Conservation (phyloP, 1,140 invertebrate species). For the Drosophila oshimai region DNA sequence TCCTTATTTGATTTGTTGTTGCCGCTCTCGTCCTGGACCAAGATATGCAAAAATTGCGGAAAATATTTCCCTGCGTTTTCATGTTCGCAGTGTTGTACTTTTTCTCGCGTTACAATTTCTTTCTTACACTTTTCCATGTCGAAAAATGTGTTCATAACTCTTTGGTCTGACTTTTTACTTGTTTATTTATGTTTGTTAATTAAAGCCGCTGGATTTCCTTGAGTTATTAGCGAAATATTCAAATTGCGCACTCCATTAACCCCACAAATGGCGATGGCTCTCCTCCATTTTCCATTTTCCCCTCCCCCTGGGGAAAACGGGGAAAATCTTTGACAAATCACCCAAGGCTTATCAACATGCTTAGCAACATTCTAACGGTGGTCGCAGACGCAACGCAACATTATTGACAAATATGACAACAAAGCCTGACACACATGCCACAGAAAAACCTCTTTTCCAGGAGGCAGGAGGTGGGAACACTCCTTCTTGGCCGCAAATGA, state of each 20-base stretch:
- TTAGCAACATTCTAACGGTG: slow-evolving; percentile 42
- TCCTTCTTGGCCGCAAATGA: slow-evolving; percentile 56
- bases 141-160: slow-evolving; percentile 57
- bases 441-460: slow-evolving; percentile 6
- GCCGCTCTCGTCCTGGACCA: slow-evolving; percentile 34
- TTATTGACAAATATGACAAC: slow-evolving; percentile 65
- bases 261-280: slow-evolving; percentile 5
- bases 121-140: slow-evolving; percentile 20
- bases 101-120: slow-evolving; percentile 36
- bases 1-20: slow-evolving; percentile 80
- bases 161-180: neutral
- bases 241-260: slow-evolving; percentile 36
- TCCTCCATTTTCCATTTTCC: neutral
- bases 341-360: slow-evolving; percentile 19
- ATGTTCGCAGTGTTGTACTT: slow-evolving; percentile 40
- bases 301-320: too few relatives aligned
- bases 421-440: slow-evolving; percentile 45
- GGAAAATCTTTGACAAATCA: slow-evolving; percentile 34
- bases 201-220: neutral
- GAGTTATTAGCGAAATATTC: slow-evolving; percentile 26
- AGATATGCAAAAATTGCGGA: slow-evolving; percentile 70
- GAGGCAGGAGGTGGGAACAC: slow-evolving; percentile 44
- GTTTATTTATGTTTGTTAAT: neutral
- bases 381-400: slow-evolving; percentile 28
- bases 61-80: slow-evolving; percentile 51